Evolutionary conservation across 2,888 invertebrate species (phyloP).

Genomic region (Horisme vitalbata): DNA sequence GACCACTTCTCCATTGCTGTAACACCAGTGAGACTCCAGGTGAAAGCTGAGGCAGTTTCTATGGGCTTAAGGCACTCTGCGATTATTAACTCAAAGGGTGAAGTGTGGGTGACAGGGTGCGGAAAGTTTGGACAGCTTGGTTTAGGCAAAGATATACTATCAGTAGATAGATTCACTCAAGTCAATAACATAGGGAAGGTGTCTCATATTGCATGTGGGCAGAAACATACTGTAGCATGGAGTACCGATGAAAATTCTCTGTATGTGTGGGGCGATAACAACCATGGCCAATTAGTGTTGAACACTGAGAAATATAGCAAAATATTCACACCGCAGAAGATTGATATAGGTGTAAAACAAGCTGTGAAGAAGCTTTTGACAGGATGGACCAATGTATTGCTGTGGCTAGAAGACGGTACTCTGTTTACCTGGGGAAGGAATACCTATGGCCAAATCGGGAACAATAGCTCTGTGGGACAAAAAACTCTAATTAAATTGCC

Average conservation of each 20-base stretch:
- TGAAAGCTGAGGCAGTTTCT: constrained; percentile 82
- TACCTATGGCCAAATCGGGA: constrained; percentile 90
- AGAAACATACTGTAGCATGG: constrained; percentile 89
- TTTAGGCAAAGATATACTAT: constrained; percentile 63
- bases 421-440: constrained; percentile 92
- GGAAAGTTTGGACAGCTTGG: constrained; percentile 88
- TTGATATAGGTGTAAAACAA: constrained; percentile 80
- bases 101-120: constrained; percentile 85
- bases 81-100: constrained; percentile 84
- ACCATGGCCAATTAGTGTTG: constrained; percentile 89
- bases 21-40: constrained; percentile 63
- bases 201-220: constrained; percentile 88
- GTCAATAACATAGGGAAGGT: constrained; percentile 82
- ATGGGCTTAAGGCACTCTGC: constrained; percentile 88
- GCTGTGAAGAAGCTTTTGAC: constrained; percentile 82
- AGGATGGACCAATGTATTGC: constrained; percentile 91
- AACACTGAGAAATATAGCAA: constrained; percentile 76
- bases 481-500: constrained; percentile 58
- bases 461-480: constrained; percentile 51
- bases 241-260: constrained; percentile 79
- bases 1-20: constrained; percentile 64
- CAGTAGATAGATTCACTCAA: constrained; percentile 71
- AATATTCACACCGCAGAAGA: constrained; percentile 78
- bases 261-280: constrained; percentile 92
- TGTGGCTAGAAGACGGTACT: constrained; percentile 84